A percentile compares a stretch with the other conserved stretches of the same genome.
Evolutionary conservation across 2,888 invertebrate genomes (phyloP).

Genomic region (Odontocolon sp.): DNA sequence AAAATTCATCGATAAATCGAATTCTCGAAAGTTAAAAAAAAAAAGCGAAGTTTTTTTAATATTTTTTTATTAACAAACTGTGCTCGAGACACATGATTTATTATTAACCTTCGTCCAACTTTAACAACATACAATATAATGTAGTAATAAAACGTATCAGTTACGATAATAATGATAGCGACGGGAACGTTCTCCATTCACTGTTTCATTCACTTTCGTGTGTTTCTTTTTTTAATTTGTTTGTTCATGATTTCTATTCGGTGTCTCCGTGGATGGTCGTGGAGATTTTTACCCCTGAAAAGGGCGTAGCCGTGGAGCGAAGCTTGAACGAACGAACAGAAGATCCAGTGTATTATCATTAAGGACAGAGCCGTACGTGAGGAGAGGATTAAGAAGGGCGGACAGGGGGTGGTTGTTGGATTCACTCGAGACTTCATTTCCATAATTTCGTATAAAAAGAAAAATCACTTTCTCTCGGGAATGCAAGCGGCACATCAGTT

Average conservation of each 20-base stretch:
- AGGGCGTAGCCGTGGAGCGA: constrained; percentile 16
- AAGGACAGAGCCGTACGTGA: constrained; percentile 1
- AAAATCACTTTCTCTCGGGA: constrained; percentile 58
- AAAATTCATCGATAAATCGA: neutral
- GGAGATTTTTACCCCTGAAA: neutral
- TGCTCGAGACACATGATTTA: constrained; percentile 74
- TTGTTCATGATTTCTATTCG: constrained; percentile 14
- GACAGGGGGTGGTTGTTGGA: constrained; percentile 53
- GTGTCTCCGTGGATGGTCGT: neutral
- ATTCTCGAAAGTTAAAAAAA: neutral
- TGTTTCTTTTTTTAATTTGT: constrained; percentile 30
- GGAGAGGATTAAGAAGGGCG: constrained; percentile 3
- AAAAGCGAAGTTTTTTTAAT: neutral
- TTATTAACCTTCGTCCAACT: constrained; percentile 80
- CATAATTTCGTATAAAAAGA: constrained; percentile 4
- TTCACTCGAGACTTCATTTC: constrained; percentile 49
- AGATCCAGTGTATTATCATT: neutral
- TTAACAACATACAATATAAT: constrained; percentile 81
- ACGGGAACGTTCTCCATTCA: constrained; percentile 67
- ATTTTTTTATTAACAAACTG: constrained; percentile 74
- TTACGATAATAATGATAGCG: constrained; percentile 77
- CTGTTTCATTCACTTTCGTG: constrained; percentile 61
- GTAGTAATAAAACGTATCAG: constrained; percentile 77
- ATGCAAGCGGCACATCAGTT: constrained; percentile 12
- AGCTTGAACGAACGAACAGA: constrained; percentile 5